phyloP scores from a whole-genome alignment of 2,113 vertebrate species.

The Eurypyga helias region DNA sequence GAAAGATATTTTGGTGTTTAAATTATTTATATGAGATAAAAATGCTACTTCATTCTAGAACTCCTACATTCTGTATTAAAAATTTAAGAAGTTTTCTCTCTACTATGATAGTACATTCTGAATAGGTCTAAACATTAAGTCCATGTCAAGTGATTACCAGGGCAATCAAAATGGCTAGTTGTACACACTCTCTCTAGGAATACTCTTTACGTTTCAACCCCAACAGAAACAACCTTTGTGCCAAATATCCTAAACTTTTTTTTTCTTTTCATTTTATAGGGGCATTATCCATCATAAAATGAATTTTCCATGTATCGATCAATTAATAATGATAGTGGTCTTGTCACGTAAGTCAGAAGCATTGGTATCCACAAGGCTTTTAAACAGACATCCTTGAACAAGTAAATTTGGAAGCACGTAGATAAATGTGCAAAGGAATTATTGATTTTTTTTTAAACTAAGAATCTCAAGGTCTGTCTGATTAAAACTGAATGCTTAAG shows the following conservation, averaged over 20 bases:
- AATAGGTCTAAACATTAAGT: not conserved
- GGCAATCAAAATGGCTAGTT: not conserved
- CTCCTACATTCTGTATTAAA: not conserved
- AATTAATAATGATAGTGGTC: not conserved
- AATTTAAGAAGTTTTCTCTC: not conserved
- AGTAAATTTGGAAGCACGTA: not conserved
- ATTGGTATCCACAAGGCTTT: not conserved
- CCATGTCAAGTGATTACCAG: not conserved
- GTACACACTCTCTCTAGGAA: not conserved
- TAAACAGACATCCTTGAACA: not conserved
- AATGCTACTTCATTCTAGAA: not conserved
- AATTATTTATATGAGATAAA: not conserved
- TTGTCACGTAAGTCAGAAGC: not conserved
- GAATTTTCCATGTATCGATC: not conserved
- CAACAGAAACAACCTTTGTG: not conserved
- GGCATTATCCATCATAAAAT: not conserved
- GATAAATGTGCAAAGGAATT: not conserved
- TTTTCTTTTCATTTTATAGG: not conserved
- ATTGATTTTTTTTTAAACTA: not conserved
- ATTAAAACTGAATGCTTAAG: not conserved
- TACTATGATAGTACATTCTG: not conserved
- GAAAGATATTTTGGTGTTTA: not conserved
- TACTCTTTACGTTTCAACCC: not conserved
- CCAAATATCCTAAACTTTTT: not conserved
- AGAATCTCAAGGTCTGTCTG: not conserved